Conservation (phyloP, 2,113 vertebrate genomes). For the Aegotheles bennettii region DNA sequence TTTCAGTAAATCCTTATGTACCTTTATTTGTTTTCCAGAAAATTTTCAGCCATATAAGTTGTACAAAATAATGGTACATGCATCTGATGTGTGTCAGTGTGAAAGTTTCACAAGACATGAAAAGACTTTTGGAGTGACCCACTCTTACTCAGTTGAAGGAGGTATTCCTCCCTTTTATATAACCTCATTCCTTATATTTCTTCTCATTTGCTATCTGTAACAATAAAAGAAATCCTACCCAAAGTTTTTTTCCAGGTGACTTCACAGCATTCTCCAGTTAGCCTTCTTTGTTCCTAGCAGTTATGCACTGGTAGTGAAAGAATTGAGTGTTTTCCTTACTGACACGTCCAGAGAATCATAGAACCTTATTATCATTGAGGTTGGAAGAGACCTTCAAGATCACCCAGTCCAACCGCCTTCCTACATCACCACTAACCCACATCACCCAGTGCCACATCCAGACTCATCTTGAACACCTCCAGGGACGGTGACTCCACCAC, state of each 20-base stretch:
- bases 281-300: not conserved
- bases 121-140: conserved; percentile 64
- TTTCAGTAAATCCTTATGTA: not conserved
- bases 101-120: conserved; percentile 68
- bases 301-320: not conserved
- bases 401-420: too few species aligned
- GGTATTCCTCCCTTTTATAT: conserved; percentile 58
- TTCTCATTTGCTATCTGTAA: not conserved
- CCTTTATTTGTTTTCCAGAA: conserved; percentile 9
- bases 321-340: not conserved
- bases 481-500: too few species aligned
- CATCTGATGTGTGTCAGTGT: conserved; percentile 57
- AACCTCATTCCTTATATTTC: not conserved
- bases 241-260: not conserved
- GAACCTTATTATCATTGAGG: too few species aligned
- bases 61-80: conserved; percentile 31
- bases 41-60: conserved; percentile 25
- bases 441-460: too few species aligned
- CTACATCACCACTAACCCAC: too few species aligned
- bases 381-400: too few species aligned
- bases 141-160: conserved; percentile 75
- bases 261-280: not conserved
- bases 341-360: not conserved
- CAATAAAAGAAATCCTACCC: not conserved
- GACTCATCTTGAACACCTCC: too few species aligned